phyloP scores from a whole-genome alignment of 2,113 vertebrate species.

The Panthera tigris region DNA sequence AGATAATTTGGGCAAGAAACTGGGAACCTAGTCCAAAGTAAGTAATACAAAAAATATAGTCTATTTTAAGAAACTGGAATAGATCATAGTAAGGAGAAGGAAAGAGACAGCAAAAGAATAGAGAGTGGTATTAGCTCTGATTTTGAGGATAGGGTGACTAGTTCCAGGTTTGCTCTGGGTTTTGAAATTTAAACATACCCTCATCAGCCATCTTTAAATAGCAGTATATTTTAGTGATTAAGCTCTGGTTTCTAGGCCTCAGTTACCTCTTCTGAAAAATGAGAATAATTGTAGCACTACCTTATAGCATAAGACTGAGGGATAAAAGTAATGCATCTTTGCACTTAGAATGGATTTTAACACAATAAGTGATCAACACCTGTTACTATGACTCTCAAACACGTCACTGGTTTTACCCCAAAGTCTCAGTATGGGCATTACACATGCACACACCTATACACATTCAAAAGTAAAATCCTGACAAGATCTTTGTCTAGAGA shows the following conservation, averaged over 20 bases:
- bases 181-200: slow-evolving; percentile 47
- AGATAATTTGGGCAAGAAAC: background rate
- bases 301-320: background rate
- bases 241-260: background rate
- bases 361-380: background rate
- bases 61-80: background rate
- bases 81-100: background rate
- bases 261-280: slow-evolving; percentile 41
- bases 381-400: background rate
- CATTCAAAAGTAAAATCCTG: slow-evolving; percentile 24
- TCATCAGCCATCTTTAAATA: slow-evolving; percentile 35
- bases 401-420: background rate
- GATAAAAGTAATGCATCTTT: background rate
- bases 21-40: background rate
- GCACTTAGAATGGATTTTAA: background rate
- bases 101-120: background rate
- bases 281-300: background rate
- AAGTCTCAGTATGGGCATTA: background rate
- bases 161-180: background rate
- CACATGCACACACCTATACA: background rate
- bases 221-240: background rate
- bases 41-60: background rate
- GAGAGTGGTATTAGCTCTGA: background rate
- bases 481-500: background rate
- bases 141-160: background rate